Evolutionary conservation across 2,113 vertebrate species (phyloP), one percentile per base, ranked within the genome.

Genomic region (Nibea coibor): DNA sequence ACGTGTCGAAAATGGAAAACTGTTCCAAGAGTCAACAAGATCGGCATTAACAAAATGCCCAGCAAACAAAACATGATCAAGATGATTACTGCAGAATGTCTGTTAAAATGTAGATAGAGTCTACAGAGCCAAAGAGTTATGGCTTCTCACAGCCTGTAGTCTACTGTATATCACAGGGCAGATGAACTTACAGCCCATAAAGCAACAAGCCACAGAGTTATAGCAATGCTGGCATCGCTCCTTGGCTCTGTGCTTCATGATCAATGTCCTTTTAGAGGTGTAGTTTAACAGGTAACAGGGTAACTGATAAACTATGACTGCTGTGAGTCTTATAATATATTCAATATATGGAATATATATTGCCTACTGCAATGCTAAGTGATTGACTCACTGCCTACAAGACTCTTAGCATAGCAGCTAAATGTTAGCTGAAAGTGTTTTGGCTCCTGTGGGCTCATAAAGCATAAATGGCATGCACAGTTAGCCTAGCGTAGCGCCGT

Each of bases 371-470:
- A 3, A 31, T 51, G 59, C 48, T 62, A 79, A 67, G 51, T 54
- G 72, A 78, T 83, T 66, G 84, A 87, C 69, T 78, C 58, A 67
- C 50, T 59, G 68, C 78, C 81, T 65, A 66, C 31, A 78, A 65
- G 81, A 62, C 68, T 84, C 63, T 81, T 84, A 87, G 80, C 88
- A 73, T 78, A 22, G 86, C 2, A 54, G 75, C 86, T 90, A 83
- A 87, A 86, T 76, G 76, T 90, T 90, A 88, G 88, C 87, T 39
- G 64, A 77, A 73, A 81, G 88, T 73, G 83, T 78, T 86, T 88
- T 85, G 88, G 85, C 91, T 84, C 82, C 76, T 51, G 31, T 48
- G 75, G 65, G 79, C 83, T 83, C 91, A 84, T 92, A 91, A 93
- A 89, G 78, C 87, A 92, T 82, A 81, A 87, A 81, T 58, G 81